Evolutionary conservation across 2,113 vertebrate genomes (phyloP).

Genomic region (Pitta sordida): DNA sequence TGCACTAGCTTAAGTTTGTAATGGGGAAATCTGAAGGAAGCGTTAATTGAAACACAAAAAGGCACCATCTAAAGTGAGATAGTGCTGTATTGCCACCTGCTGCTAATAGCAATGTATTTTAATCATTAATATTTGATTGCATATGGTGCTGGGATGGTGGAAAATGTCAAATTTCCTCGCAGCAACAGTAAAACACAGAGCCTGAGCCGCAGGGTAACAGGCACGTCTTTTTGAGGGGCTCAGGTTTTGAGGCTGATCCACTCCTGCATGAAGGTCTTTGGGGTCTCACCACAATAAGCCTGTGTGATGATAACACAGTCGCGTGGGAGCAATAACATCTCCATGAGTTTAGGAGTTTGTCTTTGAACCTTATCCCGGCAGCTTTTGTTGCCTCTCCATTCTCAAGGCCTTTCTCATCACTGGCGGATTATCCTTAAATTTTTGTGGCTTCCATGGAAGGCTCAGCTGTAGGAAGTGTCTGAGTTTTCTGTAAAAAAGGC

Average conservation of each 20-base stretch:
- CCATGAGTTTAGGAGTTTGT: background rate
- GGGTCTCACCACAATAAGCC: rapidly evolving
- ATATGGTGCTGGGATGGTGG: background rate
- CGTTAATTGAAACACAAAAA: constrained; percentile 71
- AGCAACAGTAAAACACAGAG: background rate
- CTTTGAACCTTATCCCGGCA: background rate
- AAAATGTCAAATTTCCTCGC: background rate
- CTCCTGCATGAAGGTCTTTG: background rate
- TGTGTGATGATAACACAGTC: background rate
- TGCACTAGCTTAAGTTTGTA: constrained; percentile 49
- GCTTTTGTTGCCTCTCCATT: background rate
- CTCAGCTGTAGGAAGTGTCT: background rate
- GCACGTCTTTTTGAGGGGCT: background rate
- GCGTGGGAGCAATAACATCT: background rate
- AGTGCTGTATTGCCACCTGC: constrained; percentile 60
- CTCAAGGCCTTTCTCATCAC: background rate
- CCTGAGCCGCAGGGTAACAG: background rate
- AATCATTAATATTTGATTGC: background rate
- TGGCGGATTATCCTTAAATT: background rate
- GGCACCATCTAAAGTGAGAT: constrained; percentile 83
- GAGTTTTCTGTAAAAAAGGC: background rate
- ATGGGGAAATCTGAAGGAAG: constrained; percentile 49
- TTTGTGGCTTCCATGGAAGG: background rate
- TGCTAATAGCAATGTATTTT: background rate
- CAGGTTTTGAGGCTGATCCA: background rate